Base-by-base conservation (phyloP, 2,888 invertebrate genomes). In the Hydrotaea diabolus region DNA sequence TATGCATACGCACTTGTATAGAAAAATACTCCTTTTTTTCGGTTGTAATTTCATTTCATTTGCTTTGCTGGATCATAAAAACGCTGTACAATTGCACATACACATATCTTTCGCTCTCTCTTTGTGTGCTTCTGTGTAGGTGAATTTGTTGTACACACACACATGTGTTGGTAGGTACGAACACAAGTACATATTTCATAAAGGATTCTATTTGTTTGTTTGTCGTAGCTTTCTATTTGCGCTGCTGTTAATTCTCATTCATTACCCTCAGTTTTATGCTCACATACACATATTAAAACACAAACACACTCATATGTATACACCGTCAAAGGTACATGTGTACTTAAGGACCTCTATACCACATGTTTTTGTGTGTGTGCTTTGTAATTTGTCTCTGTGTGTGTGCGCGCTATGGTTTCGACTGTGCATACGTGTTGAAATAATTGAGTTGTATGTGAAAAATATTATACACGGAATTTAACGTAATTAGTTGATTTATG, bases 211-310 rank as follows among this genome's bases (percentile, higher is more conserved):
- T 46, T 64, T 39, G 57, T 26, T 36, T 72, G 31, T 26, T 36
- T 72, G 31, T 74, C 46, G 11, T 62, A 59, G 62, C 23, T 57
- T 59, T 74, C 23, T 43, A 21, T 84, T 79, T 79, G 59, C n/a
- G n/a, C 76, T 66, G 76, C 62, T 77, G 82, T 81, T 85, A 77
- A 79, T 82, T 79, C 76, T 59, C 73, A 77, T 82, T 85, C 85
- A 85, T 85, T 85, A 84, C 80, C 80, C 80, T 57, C 74, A 64
- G 26, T 59, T 23, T 39, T n/a, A 64, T 3, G 9, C 39, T 39
- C 39, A 39, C 39, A n/a, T n/a, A n/a, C n/a, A 39, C 39, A 3
- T 39, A 39, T 39, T 39, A 9, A 39, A 39, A 39, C 66, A 66
- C 39, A 39, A 9, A 66, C 43, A 36, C 31, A 26, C 64, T 8